phyloP scores from a whole-genome alignment of 2,113 vertebrate genomes.

The Lophura nycthemera region DNA sequence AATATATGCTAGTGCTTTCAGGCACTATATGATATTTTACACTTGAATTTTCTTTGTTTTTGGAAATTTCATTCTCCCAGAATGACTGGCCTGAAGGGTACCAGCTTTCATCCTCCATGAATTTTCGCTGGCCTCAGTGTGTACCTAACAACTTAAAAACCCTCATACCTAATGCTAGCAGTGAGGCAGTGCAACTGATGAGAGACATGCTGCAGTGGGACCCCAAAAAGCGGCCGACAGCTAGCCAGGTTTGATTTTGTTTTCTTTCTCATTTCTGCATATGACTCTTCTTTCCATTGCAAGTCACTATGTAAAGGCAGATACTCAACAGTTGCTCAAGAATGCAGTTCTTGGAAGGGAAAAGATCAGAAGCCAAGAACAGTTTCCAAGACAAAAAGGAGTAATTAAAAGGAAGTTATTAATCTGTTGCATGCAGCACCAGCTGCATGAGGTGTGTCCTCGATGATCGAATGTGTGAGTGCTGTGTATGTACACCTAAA shows the following conservation, averaged over 20 bases:
- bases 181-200: conserved; percentile 84
- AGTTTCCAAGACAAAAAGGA: neutral
- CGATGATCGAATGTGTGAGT: neutral
- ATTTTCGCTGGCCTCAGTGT: conserved; percentile 85
- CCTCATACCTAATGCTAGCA: conserved; percentile 83
- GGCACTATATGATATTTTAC: neutral
- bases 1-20: neutral
- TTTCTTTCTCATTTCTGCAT: neutral
- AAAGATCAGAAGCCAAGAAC: neutral
- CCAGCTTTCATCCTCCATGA: conserved; percentile 83
- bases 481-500: neutral
- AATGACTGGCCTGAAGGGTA: conserved; percentile 86
- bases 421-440: neutral
- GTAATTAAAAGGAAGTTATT: neutral
- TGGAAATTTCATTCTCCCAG: conserved; percentile 68
- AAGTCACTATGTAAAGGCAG: neutral
- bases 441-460: neutral
- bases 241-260: conserved; percentile 80
- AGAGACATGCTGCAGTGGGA: conserved; percentile 88
- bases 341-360: neutral
- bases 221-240: conserved; percentile 84
- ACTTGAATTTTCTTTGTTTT: neutral
- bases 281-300: neutral
- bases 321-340: neutral
- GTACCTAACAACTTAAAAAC: conserved; percentile 84